These are phyloP conservation scores for Mugil cephalus DNA, from an alignment of 2,113 vertebrate genomes.

Conservation along the genomic window DNA sequence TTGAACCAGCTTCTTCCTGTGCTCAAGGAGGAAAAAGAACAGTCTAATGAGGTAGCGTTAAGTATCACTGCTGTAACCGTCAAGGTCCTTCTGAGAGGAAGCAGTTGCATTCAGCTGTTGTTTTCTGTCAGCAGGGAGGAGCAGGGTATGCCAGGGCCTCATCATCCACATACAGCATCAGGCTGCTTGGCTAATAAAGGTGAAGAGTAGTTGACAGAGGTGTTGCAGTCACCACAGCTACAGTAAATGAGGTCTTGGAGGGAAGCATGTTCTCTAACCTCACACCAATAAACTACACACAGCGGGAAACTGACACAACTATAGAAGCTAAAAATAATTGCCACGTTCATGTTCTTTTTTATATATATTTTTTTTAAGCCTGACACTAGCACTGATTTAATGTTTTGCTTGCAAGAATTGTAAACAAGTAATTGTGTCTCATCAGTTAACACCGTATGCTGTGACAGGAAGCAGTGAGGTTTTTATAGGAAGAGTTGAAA, in stretches of 20 bases:
- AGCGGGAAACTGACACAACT: background rate
- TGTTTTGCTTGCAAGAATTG: slow-evolving; percentile 7
- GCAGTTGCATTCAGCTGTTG: background rate
- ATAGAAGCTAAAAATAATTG: too few relatives aligned
- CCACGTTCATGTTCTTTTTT: background rate
- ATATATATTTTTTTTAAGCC: background rate
- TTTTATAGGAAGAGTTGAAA: too few relatives aligned
- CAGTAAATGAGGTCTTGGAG: background rate
- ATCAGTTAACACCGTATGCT: background rate
- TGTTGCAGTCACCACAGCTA: background rate
- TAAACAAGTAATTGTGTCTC: background rate
- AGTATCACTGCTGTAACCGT: slow-evolving; percentile 12
- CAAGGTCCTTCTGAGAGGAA: slow-evolving; percentile 7
- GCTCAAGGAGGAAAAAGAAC: slow-evolving; percentile 31
- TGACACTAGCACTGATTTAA: background rate
- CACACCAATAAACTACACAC: background rate
- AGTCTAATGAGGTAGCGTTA: slow-evolving; percentile 29
- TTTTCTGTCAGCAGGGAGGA: slow-evolving; percentile 8
- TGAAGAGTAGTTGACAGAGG: background rate
- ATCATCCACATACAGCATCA: background rate
- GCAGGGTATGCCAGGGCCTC: background rate
- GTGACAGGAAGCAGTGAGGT: background rate
- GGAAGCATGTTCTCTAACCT: background rate
- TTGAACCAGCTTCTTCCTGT: slow-evolving; percentile 25
- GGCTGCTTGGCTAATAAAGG: background rate